These are phyloP conservation scores for Danio albolineatus DNA, from an alignment of 2,797 vertebrate species.

Conservation along the genomic window DNA sequence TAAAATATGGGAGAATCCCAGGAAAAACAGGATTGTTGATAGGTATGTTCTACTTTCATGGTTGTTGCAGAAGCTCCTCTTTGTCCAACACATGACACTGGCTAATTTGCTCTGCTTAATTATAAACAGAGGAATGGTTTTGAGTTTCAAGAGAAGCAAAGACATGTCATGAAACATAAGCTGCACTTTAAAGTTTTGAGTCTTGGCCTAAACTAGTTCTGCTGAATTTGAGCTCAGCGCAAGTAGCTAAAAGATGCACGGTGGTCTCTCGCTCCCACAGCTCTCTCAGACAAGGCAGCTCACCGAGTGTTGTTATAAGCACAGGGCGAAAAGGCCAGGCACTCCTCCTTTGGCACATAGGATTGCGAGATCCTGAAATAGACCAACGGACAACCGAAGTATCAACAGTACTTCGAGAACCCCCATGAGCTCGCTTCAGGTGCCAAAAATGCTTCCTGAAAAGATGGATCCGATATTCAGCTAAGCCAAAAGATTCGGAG, in stretches of 20 bases:
- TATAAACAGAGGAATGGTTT: constrained; percentile 40
- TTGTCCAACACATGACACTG: constrained; percentile 1
- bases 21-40: too few species aligned
- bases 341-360: constrained; percentile 21
- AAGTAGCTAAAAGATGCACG: constrained; percentile 23
- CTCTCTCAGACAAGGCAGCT: constrained; percentile 19
- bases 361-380: constrained; percentile 33
- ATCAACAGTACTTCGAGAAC: constrained; percentile 16
- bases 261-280: constrained; percentile 35
- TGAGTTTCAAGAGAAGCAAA: constrained; percentile 21
- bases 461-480: background rate
- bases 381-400: constrained; percentile 9
- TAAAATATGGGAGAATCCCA: too few species aligned
- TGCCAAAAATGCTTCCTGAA: constrained; percentile 40
- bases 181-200: constrained; percentile 14
- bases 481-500: constrained; percentile 3
- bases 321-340: constrained; percentile 27
- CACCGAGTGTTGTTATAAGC: constrained; percentile 36
- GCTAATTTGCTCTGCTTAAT: constrained; percentile 33
- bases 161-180: constrained; percentile 32
- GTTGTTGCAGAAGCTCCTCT: background rate
- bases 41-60: background rate
- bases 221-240: constrained; percentile 22
- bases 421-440: constrained; percentile 1
- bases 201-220: constrained; percentile 29